These are phyloP conservation scores for Scrobipalpa costella DNA, from an alignment of 2,888 invertebrate species.

Conservation along the genomic window DNA sequence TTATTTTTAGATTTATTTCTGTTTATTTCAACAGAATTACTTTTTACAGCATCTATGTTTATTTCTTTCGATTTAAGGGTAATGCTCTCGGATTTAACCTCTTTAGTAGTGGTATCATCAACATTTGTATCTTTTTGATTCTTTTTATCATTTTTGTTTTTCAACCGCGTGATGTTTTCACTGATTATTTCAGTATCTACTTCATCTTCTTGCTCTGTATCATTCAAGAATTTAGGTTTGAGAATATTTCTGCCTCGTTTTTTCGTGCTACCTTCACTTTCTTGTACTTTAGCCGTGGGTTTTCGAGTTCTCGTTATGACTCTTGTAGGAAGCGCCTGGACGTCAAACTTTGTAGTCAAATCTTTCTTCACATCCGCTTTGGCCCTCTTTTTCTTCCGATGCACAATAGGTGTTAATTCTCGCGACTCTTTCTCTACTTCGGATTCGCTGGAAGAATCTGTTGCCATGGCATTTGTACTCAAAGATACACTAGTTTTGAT, in stretches of 20 bases:
- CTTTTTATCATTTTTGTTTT: conserved; percentile 50
- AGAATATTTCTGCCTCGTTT: conserved; percentile 46
- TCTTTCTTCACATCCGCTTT: conserved; percentile 51
- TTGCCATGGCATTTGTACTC: conserved; percentile 37
- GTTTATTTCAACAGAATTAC: conserved; percentile 19
- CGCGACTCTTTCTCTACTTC: conserved; percentile 56
- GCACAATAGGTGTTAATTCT: conserved; percentile 55
- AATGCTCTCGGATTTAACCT: conserved; percentile 20
- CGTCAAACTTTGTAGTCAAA: conserved; percentile 57
- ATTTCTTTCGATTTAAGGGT: conserved; percentile 6
- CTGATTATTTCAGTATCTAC: conserved; percentile 59
- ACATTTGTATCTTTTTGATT: conserved; percentile 38
- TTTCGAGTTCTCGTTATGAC: conserved; percentile 62
- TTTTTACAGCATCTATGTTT: conserved; percentile 7
- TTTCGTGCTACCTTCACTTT: conserved; percentile 39
- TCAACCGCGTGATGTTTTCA: conserved; percentile 61
- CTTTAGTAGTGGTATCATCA: conserved; percentile 23
- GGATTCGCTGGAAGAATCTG: conserved; percentile 62
- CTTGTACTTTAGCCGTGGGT: conserved; percentile 55
- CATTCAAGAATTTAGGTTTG: conserved; percentile 47
- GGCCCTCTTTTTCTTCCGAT: conserved; percentile 46
- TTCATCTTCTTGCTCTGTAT: conserved; percentile 52
- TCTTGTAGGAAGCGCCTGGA: conserved; percentile 56
- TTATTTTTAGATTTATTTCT: conserved; percentile 22
- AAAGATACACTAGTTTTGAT: conserved; percentile 56